These are phyloP conservation scores for Drosophila monieri DNA, from an alignment of 2,888 invertebrate species.

Conservation along the genomic window DNA sequence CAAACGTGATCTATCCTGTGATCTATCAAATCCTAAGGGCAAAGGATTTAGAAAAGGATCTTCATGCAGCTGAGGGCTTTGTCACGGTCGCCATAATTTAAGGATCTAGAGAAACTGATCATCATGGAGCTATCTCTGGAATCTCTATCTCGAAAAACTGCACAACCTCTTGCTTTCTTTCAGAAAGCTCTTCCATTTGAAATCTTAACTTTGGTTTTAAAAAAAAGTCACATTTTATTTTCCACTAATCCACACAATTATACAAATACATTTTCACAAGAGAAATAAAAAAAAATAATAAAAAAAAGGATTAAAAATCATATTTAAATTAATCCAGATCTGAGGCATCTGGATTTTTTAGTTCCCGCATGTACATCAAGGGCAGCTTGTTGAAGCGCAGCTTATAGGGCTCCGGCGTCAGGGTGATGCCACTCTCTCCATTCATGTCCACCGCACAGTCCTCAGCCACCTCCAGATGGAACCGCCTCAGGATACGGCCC, in stretches of 20 bases:
- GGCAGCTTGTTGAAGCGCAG: slow-evolving; percentile 43
- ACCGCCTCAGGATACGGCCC: slow-evolving; percentile 87
- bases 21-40: too few species aligned
- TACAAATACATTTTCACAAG: background rate
- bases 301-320: background rate
- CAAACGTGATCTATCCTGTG: too few species aligned
- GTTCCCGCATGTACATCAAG: background rate
- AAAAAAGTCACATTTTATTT: slow-evolving; percentile 4
- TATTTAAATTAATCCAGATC: background rate
- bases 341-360: background rate
- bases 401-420: slow-evolving; percentile 87
- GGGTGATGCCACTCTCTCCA: slow-evolving; percentile 90
- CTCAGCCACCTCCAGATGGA: slow-evolving; percentile 75
- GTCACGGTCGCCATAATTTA: background rate
- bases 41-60: too few species aligned
- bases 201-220: background rate
- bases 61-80: background rate
- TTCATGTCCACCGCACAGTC: slow-evolving; percentile 85
- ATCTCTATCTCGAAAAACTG: too few species aligned
- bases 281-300: slow-evolving; percentile 16
- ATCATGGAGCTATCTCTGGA: too few species aligned
- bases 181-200: too few species aligned
- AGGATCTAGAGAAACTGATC: too few species aligned
- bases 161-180: too few species aligned
- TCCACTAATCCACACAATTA: background rate